Percentiles rank a stretch among this genome's conserved stretches.
phyloP scores from a whole-genome alignment of 2,797 vertebrate genomes.

The Enteromius fasciolatus region DNA sequence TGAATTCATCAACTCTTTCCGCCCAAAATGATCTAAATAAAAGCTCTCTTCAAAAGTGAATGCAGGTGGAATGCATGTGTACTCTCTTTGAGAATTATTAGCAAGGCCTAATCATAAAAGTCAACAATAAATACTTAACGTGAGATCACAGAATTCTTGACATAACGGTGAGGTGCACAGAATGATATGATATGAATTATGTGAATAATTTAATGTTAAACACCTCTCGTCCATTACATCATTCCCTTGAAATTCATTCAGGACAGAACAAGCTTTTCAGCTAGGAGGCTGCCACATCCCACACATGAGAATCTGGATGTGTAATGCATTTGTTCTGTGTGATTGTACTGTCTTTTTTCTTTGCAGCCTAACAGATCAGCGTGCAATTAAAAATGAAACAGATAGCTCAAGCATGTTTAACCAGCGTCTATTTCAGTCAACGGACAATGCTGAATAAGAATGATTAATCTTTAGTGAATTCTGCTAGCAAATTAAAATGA shows the following conservation, averaged over 20 bases:
- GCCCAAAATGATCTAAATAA: slow-evolving; percentile 73
- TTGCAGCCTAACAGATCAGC: not conserved
- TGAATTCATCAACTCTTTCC: slow-evolving; percentile 72
- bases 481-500: slow-evolving; percentile 42
- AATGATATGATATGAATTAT: not conserved
- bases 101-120: not conserved
- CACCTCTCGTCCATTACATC: slow-evolving; percentile 18
- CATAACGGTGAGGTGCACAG: not conserved
- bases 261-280: slow-evolving; percentile 5
- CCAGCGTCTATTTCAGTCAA: slow-evolving; percentile 3
- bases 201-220: slow-evolving; percentile 3
- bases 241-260: slow-evolving; percentile 2
- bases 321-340: not conserved
- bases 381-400: not conserved
- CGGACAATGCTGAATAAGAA: slow-evolving; percentile 31
- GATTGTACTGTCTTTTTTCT: not conserved
- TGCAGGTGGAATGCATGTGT: slow-evolving; percentile 27
- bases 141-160: slow-evolving; percentile 1
- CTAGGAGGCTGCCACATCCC: slow-evolving; percentile 4
- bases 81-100: not conserved
- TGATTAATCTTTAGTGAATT: slow-evolving; percentile 24
- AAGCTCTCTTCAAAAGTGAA: slow-evolving; percentile 59
- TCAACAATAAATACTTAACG: slow-evolving; percentile 5
- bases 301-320: slow-evolving; percentile 10
- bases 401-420: not conserved